Percentiles rank a stretch among this genome's conserved stretches.
Conservation (phyloP, 2,888 invertebrate species). For the Melinaea menophilus region DNA sequence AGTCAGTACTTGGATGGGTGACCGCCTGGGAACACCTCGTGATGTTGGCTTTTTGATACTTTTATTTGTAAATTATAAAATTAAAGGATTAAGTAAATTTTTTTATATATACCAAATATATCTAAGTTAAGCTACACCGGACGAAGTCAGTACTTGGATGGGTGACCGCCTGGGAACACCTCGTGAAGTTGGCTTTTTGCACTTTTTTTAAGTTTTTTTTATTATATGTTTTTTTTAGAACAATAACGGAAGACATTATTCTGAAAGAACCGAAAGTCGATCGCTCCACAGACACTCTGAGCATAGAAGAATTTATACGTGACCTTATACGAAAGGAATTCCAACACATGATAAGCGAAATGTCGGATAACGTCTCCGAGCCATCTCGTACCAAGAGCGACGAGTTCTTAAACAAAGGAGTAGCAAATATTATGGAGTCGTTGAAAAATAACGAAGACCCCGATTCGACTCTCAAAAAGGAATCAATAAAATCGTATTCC, state of each 20-base stretch:
- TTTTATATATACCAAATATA: too few species aligned
- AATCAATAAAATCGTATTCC: constrained; percentile 56
- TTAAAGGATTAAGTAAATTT: too few species aligned
- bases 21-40: constrained; percentile 42
- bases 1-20: constrained; percentile 74
- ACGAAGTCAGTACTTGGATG: constrained; percentile 73
- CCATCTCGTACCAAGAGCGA: constrained; percentile 43
- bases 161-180: constrained; percentile 51
- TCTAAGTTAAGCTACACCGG: constrained; percentile 69
- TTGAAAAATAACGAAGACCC: constrained; percentile 45
- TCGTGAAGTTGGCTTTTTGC: constrained; percentile 31
- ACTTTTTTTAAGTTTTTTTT: constrained; percentile 7
- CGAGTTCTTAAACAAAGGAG: constrained; percentile 56
- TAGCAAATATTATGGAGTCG: constrained; percentile 58
- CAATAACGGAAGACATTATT: constrained; percentile 31
- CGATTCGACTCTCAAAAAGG: constrained; percentile 40
- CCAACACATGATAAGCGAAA: constrained; percentile 55
- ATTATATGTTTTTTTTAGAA: constrained; percentile 27
- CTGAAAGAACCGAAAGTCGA: constrained; percentile 49
- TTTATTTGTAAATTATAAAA: not conserved
- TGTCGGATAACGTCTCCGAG: constrained; percentile 48
- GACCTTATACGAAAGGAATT: constrained; percentile 66
- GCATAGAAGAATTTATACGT: constrained; percentile 66
- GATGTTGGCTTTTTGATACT: constrained; percentile 27
- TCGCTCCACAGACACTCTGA: constrained; percentile 63